These are phyloP conservation scores for Mya arenaria DNA, from an alignment of 1,140 invertebrate species.

Conservation along the genomic window DNA sequence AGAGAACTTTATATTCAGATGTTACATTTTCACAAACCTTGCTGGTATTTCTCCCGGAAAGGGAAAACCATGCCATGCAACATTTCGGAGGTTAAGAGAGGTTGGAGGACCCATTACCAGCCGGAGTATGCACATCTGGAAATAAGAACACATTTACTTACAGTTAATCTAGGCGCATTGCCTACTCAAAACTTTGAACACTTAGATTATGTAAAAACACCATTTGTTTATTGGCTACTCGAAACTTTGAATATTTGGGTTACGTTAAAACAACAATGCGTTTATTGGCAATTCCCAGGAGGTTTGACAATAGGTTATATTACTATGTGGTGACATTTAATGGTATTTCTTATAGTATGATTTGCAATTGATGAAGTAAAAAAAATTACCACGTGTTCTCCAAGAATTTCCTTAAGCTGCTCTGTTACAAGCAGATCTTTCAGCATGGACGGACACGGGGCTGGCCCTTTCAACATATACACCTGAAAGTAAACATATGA, in stretches of 20 bases:
- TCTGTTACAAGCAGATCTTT: slow-evolving; percentile 68
- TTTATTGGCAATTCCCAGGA: too few relatives aligned
- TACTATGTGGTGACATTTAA: too few relatives aligned
- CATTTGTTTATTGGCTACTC: too few relatives aligned
- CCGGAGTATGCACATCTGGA: slow-evolving; percentile 67
- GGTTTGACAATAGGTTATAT: too few relatives aligned
- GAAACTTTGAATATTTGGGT: too few relatives aligned
- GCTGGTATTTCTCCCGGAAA: slow-evolving; percentile 70
- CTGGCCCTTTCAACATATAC: slow-evolving; percentile 55
- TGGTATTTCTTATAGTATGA: too few relatives aligned
- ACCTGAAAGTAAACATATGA: slow-evolving; percentile 55
- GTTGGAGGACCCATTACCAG: slow-evolving; percentile 78
- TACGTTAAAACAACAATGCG: too few relatives aligned
- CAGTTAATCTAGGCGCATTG: too few relatives aligned
- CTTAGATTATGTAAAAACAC: too few relatives aligned
- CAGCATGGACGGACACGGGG: slow-evolving; percentile 68
- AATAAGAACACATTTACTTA: not conserved
- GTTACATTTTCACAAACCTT: slow-evolving; percentile 59
- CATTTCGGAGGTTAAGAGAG: slow-evolving; percentile 80
- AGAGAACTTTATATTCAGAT: too few relatives aligned
- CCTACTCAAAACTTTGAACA: too few relatives aligned
- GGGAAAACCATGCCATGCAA: slow-evolving; percentile 81
- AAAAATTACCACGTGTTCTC: slow-evolving; percentile 54
- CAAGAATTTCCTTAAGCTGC: slow-evolving; percentile 64
- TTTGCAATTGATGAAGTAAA: too few relatives aligned